phyloP scores from a whole-genome alignment of 2,113 vertebrate genomes.

The Ailurus styani region DNA sequence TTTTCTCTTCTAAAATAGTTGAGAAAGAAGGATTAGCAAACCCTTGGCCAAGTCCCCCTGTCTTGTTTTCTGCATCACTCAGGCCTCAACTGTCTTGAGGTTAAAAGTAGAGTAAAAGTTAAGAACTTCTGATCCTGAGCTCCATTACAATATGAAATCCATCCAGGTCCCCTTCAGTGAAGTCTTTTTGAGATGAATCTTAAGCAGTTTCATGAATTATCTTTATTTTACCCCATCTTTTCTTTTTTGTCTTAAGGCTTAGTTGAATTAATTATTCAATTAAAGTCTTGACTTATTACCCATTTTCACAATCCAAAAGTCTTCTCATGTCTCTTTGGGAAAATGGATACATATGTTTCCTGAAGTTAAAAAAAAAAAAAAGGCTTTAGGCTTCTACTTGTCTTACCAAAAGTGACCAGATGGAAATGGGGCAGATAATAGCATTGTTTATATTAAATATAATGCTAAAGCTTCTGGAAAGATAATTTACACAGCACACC shows the following conservation, averaged over 20 bases:
- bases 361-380: conserved; percentile 20
- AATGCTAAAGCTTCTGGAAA: conserved; percentile 23
- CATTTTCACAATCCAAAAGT: not conserved
- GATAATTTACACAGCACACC: not conserved
- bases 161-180: not conserved
- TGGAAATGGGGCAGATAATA: not conserved
- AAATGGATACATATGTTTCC: not conserved
- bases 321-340: not conserved
- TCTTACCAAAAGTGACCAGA: not conserved
- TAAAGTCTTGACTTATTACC: not conserved
- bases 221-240: not conserved
- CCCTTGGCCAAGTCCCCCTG: not conserved
- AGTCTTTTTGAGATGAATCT: not conserved
- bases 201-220: not conserved
- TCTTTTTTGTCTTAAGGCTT: not conserved
- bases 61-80: not conserved
- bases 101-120: not conserved
- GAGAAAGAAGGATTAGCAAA: not conserved
- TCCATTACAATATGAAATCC: not conserved
- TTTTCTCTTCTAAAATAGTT: conserved; percentile 5
- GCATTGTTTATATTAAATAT: not conserved
- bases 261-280: not conserved
- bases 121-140: not conserved
- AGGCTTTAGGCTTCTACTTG: not conserved
- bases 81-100: not conserved